phyloP scores from a whole-genome alignment of 2,113 vertebrate genomes.

The Paratilapia polleni region DNA sequence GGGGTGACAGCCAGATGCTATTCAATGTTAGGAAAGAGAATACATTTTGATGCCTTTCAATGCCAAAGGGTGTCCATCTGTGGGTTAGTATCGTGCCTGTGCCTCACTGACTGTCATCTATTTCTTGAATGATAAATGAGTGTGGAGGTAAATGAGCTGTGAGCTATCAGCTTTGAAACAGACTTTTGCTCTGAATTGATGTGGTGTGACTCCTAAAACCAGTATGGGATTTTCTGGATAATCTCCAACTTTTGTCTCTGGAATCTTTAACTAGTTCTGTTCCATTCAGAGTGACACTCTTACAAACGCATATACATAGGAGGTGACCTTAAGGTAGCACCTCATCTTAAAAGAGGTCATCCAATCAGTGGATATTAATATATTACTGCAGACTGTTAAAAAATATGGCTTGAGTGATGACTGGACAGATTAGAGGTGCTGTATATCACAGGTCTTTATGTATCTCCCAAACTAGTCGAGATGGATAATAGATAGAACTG shows the following conservation, averaged over 20 bases:
- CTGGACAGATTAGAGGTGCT: background rate
- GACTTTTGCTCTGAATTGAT: slow-evolving; percentile 61
- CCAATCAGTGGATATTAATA: slow-evolving; percentile 36
- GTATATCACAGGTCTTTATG: slow-evolving; percentile 26
- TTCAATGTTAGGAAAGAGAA: slow-evolving; percentile 23
- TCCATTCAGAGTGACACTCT: background rate
- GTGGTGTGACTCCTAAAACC: slow-evolving; percentile 61
- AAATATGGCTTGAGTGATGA: slow-evolving; percentile 37
- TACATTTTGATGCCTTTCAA: slow-evolving; percentile 12
- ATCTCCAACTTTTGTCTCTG: slow-evolving; percentile 32
- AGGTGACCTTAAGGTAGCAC: slow-evolving; percentile 28
- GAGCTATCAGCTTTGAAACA: slow-evolving; percentile 62
- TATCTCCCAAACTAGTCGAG: slow-evolving; percentile 40
- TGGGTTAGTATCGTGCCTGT: slow-evolving; percentile 30
- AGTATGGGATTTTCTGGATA: slow-evolving; percentile 27
- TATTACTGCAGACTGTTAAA: slow-evolving; percentile 39
- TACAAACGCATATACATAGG: background rate
- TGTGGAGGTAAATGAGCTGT: slow-evolving; percentile 70
- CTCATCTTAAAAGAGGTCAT: slow-evolving; percentile 24
- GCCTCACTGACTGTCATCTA: slow-evolving; percentile 44
- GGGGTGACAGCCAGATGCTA: slow-evolving; percentile 31
- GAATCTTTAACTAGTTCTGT: slow-evolving; percentile 32
- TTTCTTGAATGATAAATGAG: slow-evolving; percentile 62
- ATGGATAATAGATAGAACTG: slow-evolving; percentile 59
- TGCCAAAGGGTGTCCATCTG: slow-evolving; percentile 36